These are phyloP conservation scores for Gasteruption jaculator DNA, from an alignment of 2,888 invertebrate species.

Conservation along the genomic window DNA sequence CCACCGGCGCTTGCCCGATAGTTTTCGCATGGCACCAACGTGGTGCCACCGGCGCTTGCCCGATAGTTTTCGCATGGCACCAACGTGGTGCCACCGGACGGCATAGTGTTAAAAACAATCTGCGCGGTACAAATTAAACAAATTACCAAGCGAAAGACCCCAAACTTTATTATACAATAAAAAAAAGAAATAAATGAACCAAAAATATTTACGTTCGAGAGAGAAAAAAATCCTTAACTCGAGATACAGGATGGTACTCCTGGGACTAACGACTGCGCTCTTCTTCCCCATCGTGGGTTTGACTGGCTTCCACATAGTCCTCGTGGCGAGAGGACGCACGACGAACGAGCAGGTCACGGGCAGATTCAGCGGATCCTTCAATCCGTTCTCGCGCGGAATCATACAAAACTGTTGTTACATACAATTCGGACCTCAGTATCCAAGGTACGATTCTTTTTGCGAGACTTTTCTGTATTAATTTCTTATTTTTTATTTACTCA, in stretches of 20 bases:
- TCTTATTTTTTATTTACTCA: slow-evolving; percentile 20
- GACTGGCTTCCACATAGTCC: slow-evolving; percentile 96
- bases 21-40: too few species aligned
- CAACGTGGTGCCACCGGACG: too few species aligned
- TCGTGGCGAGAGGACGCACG: slow-evolving; percentile 93
- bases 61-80: too few species aligned
- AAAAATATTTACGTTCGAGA: not conserved
- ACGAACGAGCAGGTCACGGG: slow-evolving; percentile 99
- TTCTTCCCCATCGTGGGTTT: slow-evolving; percentile 96
- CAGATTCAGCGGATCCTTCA: slow-evolving; percentile 97
- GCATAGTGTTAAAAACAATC: too few species aligned
- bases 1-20: too few species aligned
- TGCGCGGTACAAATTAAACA: too few species aligned
- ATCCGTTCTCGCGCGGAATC: slow-evolving; percentile 96
- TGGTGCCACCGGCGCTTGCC: too few species aligned
- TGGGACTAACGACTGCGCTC: slow-evolving; percentile 86
- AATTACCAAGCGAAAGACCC: too few species aligned
- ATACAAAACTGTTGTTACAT: slow-evolving; percentile 93
- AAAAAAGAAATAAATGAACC: too few species aligned
- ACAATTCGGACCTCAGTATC: slow-evolving; percentile 95
- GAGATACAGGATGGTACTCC: slow-evolving; percentile 72
- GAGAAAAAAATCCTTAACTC: slow-evolving; percentile 38
- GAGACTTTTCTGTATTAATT: slow-evolving; percentile 8
- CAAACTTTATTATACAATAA: too few species aligned
- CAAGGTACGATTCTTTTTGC: slow-evolving; percentile 65